These are phyloP conservation scores for Coleophora flavipennella DNA, from an alignment of 2,888 invertebrate species.

Conservation along the genomic window DNA sequence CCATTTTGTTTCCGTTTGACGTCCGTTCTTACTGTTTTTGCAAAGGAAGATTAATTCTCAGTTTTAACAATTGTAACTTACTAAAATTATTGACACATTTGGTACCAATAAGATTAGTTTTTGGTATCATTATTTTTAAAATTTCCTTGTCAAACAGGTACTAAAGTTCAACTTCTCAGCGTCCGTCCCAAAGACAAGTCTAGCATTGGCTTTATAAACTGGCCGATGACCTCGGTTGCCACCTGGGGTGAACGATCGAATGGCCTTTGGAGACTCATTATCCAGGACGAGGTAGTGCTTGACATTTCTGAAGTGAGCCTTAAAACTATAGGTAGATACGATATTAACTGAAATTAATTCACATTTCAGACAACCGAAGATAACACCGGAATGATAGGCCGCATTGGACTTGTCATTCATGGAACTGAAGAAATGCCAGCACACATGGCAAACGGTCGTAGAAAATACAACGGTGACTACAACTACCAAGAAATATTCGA, in stretches of 20 bases:
- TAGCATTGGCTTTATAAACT: constrained; percentile 79
- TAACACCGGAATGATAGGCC: constrained; percentile 74
- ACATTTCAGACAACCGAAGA: constrained; percentile 37
- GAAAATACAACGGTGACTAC: constrained; percentile 68
- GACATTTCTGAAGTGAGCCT: too few species aligned
- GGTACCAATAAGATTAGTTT: too few species aligned
- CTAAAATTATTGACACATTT: too few species aligned
- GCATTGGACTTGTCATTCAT: constrained; percentile 76
- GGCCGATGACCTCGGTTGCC: constrained; percentile 92
- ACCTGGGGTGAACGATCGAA: constrained; percentile 90
- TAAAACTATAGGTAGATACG: too few species aligned
- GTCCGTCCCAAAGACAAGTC: constrained; percentile 80
- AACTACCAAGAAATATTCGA: constrained; percentile 32
- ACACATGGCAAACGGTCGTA: constrained; percentile 73
- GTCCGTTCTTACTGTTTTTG: too few species aligned
- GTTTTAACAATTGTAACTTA: too few species aligned
- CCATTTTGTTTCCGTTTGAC: too few species aligned
- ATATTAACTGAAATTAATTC: neutral
- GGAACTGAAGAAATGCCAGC: constrained; percentile 77
- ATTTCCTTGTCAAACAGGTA: constrained; percentile 59
- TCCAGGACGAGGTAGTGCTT: constrained; percentile 57
- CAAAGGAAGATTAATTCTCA: too few species aligned
- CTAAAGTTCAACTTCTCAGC: constrained; percentile 78
- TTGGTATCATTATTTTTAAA: too few species aligned
- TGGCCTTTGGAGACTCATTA: constrained; percentile 76